Evolutionary conservation across 2,113 vertebrate genomes (phyloP).

Genomic region (Brienomyrus longianalis): DNA sequence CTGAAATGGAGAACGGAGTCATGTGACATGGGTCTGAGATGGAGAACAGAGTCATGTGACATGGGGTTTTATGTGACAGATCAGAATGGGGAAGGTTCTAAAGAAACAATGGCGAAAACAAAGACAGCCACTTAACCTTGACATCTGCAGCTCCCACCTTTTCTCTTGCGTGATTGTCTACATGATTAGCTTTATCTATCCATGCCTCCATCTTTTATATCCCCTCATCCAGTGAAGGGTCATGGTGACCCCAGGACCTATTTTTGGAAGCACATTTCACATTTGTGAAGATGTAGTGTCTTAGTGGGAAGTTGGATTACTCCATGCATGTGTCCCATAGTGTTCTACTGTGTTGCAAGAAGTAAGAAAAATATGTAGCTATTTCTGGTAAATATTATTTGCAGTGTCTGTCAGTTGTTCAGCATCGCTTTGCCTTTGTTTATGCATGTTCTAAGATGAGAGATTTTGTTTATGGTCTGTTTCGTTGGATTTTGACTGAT

Average conservation of each 20-base stretch:
- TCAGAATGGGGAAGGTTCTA: not conserved
- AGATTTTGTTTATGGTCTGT: constrained; percentile 19
- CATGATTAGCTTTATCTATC: not conserved
- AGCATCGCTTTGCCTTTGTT: not conserved
- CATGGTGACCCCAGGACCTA: not conserved
- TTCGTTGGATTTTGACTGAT: constrained; percentile 26
- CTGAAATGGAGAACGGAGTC: no score
- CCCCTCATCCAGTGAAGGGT: not conserved
- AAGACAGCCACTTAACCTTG: not conserved
- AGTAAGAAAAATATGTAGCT: not conserved
- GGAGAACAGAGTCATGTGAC: not conserved
- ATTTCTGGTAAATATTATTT: not conserved
- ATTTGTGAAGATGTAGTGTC: not conserved
- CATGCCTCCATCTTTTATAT: not conserved
- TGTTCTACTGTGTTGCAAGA: not conserved
- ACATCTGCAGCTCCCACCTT: not conserved
- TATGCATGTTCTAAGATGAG: constrained; percentile 7
- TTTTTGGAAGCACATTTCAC: not conserved
- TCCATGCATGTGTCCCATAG: not conserved
- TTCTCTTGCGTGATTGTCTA: not conserved
- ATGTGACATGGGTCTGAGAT: no score
- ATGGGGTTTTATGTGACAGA: not conserved
- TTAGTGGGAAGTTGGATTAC: not conserved
- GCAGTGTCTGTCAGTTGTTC: not conserved
- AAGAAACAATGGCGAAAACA: not conserved